A percentile compares a stretch with the other conserved stretches of the same genome.
Evolutionary conservation across 2,888 invertebrate genomes (phyloP).

Genomic region (Polydesmus complanatus): DNA sequence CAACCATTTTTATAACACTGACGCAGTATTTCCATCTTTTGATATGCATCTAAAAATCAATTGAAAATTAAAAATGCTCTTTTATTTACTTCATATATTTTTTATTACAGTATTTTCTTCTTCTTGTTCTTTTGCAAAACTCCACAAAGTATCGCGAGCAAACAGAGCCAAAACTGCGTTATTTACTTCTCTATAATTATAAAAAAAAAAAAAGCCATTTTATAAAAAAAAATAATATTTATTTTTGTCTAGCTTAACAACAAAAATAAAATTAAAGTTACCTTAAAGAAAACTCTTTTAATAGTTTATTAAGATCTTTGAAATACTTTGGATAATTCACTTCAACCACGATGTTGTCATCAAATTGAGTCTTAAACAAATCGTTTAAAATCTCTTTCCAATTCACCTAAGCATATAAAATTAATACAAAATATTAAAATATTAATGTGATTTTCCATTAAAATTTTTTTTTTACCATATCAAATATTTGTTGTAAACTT

Average conservation of each 20-base stretch:
- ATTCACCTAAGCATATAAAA: slow-evolving; percentile 10
- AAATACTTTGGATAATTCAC: slow-evolving; percentile 29
- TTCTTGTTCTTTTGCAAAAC: too few relatives aligned
- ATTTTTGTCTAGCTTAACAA: neutral
- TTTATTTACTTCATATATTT: too few relatives aligned
- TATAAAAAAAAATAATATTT: neutral
- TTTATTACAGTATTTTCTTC: too few relatives aligned
- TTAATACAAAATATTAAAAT: too few relatives aligned
- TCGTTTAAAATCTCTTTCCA: slow-evolving; percentile 7
- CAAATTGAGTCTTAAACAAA: neutral
- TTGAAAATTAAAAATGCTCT: too few relatives aligned
- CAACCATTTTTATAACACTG: slow-evolving; percentile 24
- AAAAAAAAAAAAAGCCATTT: neutral
- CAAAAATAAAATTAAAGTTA: slow-evolving; percentile 10
- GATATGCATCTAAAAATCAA: slow-evolving; percentile 8
- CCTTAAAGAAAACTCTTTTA: slow-evolving; percentile 22
- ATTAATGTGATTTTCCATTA: too few relatives aligned
- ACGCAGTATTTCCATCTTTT: slow-evolving; percentile 25
- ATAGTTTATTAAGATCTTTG: slow-evolving; percentile 25
- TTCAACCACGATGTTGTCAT: slow-evolving; percentile 25
- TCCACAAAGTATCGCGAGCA: slow-evolving; percentile 36
- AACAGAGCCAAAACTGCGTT: slow-evolving; percentile 38
- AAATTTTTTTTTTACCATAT: too few relatives aligned
- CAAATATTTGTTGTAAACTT: neutral
- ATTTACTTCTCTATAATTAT: slow-evolving; percentile 34